These are phyloP conservation scores for Poeciliopsis infans DNA, from an alignment of 2,797 vertebrate genomes.

Conservation along the genomic window DNA sequence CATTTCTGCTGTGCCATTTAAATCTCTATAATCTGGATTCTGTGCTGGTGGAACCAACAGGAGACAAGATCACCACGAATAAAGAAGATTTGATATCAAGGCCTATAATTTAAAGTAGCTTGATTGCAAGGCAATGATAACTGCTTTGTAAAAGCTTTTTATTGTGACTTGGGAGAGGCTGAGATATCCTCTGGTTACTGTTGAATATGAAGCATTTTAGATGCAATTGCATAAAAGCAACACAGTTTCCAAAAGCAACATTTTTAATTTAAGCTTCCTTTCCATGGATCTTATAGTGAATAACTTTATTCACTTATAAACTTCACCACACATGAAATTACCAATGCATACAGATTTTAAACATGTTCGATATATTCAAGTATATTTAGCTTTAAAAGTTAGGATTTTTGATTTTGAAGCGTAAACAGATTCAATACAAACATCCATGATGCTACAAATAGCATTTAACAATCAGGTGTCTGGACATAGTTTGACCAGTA, in stretches of 20 bases:
- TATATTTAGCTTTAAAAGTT: not conserved
- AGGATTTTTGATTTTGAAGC: not conserved
- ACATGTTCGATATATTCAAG: not conserved
- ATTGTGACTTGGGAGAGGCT: slow-evolving; percentile 1
- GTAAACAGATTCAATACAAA: not conserved
- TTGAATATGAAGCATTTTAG: not conserved
- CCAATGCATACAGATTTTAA: not conserved
- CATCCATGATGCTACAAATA: not conserved
- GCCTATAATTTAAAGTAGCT: not conserved
- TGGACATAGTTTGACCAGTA: slow-evolving; percentile 13
- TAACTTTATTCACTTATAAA: not conserved
- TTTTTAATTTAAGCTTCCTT: not conserved
- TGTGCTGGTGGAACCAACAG: not conserved
- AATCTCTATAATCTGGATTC: not conserved
- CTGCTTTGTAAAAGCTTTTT: not conserved
- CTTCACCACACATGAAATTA: not conserved
- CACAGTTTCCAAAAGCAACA: not conserved
- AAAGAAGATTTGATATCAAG: not conserved
- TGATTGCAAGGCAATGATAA: not conserved
- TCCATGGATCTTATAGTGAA: not conserved
- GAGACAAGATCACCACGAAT: not conserved
- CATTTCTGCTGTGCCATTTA: not conserved
- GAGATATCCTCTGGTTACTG: not conserved
- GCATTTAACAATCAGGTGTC: not conserved
- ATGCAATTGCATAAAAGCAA: not conserved